A percentile compares a stretch with the other conserved stretches of the same genome.
These are phyloP conservation scores for Piprites chloris DNA, from an alignment of 2,113 vertebrate species.

Conservation along the genomic window DNA sequence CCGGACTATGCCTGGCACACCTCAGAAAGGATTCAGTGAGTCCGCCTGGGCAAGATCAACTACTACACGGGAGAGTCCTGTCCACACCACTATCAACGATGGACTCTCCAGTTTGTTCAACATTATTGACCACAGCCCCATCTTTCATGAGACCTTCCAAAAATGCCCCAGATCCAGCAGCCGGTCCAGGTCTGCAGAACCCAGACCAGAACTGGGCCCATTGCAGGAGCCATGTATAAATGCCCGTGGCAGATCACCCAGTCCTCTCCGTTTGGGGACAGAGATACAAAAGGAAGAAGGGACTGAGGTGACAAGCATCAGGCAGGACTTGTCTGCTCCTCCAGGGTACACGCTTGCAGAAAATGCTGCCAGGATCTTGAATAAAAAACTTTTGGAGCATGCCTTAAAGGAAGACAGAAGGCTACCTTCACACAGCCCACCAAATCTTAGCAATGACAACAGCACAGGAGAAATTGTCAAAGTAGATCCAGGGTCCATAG, in stretches of 20 bases:
- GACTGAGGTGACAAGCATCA: slow-evolving; percentile 81
- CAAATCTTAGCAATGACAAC: slow-evolving; percentile 71
- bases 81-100: slow-evolving; percentile 96
- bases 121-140: slow-evolving; percentile 94
- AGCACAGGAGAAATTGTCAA: slow-evolving; percentile 73
- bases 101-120: slow-evolving; percentile 98
- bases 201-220: slow-evolving; percentile 65
- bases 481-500: slow-evolving; percentile 84
- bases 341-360: slow-evolving; percentile 90
- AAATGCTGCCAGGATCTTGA: slow-evolving; percentile 90
- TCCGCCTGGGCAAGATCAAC: slow-evolving; percentile 98
- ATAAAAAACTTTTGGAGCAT: slow-evolving; percentile 93
- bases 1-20: slow-evolving; percentile 75
- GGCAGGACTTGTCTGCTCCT: slow-evolving; percentile 91
- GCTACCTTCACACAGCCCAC: slow-evolving; percentile 65
- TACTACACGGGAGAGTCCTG: slow-evolving; percentile 94
- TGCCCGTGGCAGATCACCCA: slow-evolving; percentile 87
- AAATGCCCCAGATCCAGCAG: slow-evolving; percentile 87
- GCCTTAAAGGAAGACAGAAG: slow-evolving; percentile 87
- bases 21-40: slow-evolving; percentile 90
- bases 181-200: slow-evolving; percentile 80
- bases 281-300: slow-evolving; percentile 85
- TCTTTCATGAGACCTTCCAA: slow-evolving; percentile 80
- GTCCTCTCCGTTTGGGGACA: slow-evolving; percentile 83
- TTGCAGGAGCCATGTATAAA: slow-evolving; percentile 77